A percentile compares a stretch with the other conserved stretches of the same genome.
Evolutionary conservation across 2,888 invertebrate genomes (phyloP).

Genomic region (Pristionchus fissidentatus): DNA sequence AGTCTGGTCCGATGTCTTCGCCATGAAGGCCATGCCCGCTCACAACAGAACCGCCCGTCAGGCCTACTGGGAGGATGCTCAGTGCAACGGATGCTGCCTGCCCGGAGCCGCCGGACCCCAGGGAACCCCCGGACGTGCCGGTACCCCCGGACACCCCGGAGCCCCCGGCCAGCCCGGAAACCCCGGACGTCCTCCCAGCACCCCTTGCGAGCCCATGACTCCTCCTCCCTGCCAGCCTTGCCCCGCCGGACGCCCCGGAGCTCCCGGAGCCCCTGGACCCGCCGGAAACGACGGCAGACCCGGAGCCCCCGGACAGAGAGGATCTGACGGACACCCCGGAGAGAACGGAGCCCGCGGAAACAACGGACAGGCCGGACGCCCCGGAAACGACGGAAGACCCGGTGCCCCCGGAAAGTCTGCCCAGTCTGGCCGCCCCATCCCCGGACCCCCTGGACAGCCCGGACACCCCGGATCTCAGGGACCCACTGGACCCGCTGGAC

Average conservation of each 20-base stretch:
- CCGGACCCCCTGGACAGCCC: constrained; percentile 45
- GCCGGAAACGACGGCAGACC: constrained; percentile 45
- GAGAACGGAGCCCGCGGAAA: constrained; percentile 32
- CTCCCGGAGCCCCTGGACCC: constrained; percentile 47
- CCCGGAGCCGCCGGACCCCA: constrained; percentile 43
- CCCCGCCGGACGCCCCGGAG: constrained; percentile 44
- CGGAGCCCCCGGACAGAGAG: constrained; percentile 42
- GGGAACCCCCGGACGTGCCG: constrained; percentile 42
- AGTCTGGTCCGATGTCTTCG: constrained; percentile 44
- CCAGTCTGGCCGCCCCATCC: constrained; percentile 14
- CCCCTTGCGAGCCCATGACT: constrained; percentile 47
- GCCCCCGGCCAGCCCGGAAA: constrained; percentile 46
- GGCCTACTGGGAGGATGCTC: constrained; percentile 46
- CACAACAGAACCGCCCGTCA: constrained; percentile 49
- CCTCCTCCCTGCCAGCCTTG: constrained; percentile 45
- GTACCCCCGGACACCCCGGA: constrained; percentile 48
- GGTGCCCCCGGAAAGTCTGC: constrained; percentile 46
- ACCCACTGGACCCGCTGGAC: constrained; percentile 42
- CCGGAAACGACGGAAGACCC: constrained; percentile 49
- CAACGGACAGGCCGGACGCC: constrained; percentile 34
- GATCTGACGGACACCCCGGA: constrained; percentile 38
- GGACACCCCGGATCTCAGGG: constrained; percentile 45
- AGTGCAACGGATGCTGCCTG: constrained; percentile 48
- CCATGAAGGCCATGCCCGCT: constrained; percentile 44
- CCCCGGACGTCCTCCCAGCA: constrained; percentile 34